phyloP scores from a whole-genome alignment of 2,888 invertebrate species.

The Catocala nupta region DNA sequence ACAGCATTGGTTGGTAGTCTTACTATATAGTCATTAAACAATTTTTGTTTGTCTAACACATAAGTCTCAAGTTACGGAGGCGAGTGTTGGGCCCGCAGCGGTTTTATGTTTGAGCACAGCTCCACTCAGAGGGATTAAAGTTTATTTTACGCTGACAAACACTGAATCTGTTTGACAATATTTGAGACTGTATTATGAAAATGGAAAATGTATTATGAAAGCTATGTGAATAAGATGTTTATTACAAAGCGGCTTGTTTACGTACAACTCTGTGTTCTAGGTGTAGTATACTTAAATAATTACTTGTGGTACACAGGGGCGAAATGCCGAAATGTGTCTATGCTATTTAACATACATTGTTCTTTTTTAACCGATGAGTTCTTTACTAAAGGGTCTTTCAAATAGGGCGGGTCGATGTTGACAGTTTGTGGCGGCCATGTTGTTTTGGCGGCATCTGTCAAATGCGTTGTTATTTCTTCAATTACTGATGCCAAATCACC shows the following conservation, averaged over 20 bases:
- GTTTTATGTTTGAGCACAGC: conserved; percentile 43
- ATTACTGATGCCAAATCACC: too few species aligned
- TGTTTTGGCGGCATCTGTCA: too few species aligned
- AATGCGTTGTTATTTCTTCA: too few species aligned
- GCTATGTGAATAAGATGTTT: conserved; percentile 14
- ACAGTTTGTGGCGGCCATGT: too few species aligned
- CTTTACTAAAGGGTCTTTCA: too few species aligned
- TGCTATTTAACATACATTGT: too few species aligned
- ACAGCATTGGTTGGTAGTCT: neutral
- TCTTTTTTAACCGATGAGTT: too few species aligned
- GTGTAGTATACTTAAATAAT: too few species aligned
- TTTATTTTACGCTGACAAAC: conserved; percentile 49
- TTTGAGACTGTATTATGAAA: conserved; percentile 34
- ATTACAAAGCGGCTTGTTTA: conserved; percentile 4
- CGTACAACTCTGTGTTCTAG: too few species aligned
- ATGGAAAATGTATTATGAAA: conserved; percentile 29
- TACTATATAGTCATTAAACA: neutral
- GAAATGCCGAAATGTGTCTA: too few species aligned
- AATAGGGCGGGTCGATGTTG: too few species aligned
- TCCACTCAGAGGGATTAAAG: conserved; percentile 47
- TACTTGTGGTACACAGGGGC: too few species aligned
- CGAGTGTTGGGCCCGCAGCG: conserved; percentile 20
- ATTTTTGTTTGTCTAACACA: conserved; percentile 39
- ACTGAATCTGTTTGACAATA: conserved; percentile 41
- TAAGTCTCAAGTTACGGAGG: conserved; percentile 27